A percentile compares a stretch with the other conserved stretches of the same genome.
Conservation (phyloP, 2,113 vertebrate genomes). For the Melanotaenia duboulayi region DNA sequence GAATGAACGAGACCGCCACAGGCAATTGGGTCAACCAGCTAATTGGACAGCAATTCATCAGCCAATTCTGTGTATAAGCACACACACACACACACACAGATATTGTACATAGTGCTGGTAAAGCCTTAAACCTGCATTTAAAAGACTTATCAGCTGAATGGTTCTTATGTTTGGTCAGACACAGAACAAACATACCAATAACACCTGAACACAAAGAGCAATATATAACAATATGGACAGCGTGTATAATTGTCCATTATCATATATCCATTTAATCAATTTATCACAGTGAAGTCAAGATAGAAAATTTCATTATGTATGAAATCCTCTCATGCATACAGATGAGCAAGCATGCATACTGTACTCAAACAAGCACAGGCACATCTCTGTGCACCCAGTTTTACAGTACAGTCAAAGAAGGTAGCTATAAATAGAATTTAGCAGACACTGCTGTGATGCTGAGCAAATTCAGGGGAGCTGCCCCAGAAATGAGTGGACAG, state of each 20-base stretch:
- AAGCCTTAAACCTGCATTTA: slow-evolving; percentile 25
- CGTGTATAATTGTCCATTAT: slow-evolving; percentile 56
- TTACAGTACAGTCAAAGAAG: slow-evolving; percentile 39
- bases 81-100: background rate
- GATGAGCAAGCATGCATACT: slow-evolving; percentile 7
- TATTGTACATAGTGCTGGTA: slow-evolving; percentile 6
- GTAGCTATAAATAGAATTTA: slow-evolving; percentile 58
- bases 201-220: slow-evolving; percentile 13
- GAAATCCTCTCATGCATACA: slow-evolving; percentile 3
- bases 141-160: slow-evolving; percentile 3
- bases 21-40: slow-evolving; percentile 77
- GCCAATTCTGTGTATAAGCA: slow-evolving; percentile 11
- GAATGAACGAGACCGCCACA: slow-evolving; percentile 61
- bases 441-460: slow-evolving; percentile 34
- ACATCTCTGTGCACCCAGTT: slow-evolving; percentile 8
- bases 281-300: slow-evolving; percentile 34
- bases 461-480: slow-evolving; percentile 49
- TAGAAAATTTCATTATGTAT: slow-evolving; percentile 44
- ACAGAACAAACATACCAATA: slow-evolving; percentile 10
- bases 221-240: slow-evolving; percentile 14
- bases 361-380: background rate
- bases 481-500: slow-evolving; percentile 34
- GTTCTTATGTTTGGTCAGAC: slow-evolving; percentile 1
- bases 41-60: slow-evolving; percentile 75
- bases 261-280: slow-evolving; percentile 69